Base-by-base conservation (phyloP, 2,888 invertebrate species). In the Adela reaumurella region DNA sequence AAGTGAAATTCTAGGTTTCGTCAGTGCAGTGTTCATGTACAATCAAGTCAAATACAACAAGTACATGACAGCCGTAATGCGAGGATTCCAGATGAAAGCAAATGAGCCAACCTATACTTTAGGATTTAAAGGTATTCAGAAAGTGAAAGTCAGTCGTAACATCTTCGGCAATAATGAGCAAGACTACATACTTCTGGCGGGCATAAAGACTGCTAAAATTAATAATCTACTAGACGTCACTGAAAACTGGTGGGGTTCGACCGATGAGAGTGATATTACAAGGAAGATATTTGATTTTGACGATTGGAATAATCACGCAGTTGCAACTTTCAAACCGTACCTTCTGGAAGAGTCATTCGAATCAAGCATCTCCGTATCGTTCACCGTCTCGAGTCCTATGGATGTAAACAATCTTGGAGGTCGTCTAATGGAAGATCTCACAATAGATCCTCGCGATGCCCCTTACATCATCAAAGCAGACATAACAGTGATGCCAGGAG, bases 241-340 rank as follows among this genome's bases (percentile, higher is more conserved):
- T 10, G 90, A 94, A 66, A 99, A 99, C 67, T 99, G 94, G 92
- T 99, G 98, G 98, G 98, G 97, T 11, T 89, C 89, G 2, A 74
- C 78, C 1, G 83, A 88, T 49, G 86, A 90, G 47, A 74, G 72
- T 4, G 81, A 83, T 49, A 98, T 99, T 48, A 85, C 86, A 57
- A 82, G 85, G 47, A 83, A 87, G 62, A 96, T 98, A 59, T 97
- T 98, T 64, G 98, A 98, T 71, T 97, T 99, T 69, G 97, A 99
- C 65, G 97, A 98, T 65, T 99, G 99, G 98, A 99, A 99, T 66
- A 94, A 95, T 68, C 96, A 94, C 66, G 97, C 97, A 0, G 86
- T 97, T 47, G 97, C 97, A 0, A 83, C 88, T 14, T 99, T 90
- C 67, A 83, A 88, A 49, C 99, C 98, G 0, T 98, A 87, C 67